These are phyloP conservation scores for Littorina saxatilis DNA, from an alignment of 1,140 invertebrate genomes.

Conservation along the genomic window DNA sequence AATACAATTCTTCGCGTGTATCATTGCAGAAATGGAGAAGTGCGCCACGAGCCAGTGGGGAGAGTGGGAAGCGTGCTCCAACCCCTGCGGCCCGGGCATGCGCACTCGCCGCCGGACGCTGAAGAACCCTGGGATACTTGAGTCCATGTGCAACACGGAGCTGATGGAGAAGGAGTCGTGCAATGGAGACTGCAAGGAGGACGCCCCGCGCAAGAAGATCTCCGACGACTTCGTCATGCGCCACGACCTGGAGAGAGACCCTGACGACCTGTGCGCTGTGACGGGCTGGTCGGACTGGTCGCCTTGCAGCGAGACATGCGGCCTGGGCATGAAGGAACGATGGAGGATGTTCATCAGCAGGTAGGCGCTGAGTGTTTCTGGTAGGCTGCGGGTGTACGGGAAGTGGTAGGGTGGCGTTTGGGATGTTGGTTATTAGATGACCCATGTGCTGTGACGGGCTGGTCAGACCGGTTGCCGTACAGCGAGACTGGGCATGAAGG, in stretches of 20 bases:
- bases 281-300: conserved; percentile 80
- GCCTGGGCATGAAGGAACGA: conserved; percentile 70
- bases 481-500: conserved; percentile 76
- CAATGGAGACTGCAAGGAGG: conserved; percentile 65
- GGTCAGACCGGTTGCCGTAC: conserved; percentile 81
- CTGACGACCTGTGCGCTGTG: conserved; percentile 74
- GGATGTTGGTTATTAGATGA: conserved; percentile 74
- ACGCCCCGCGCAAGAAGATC: conserved; percentile 69
- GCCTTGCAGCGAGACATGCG: conserved; percentile 80
- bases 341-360: conserved; percentile 65
- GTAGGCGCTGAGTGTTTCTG: conserved; percentile 52
- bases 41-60: conserved; percentile 79
- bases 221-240: conserved; percentile 67
- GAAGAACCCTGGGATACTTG: conserved; percentile 75
- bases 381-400: conserved; percentile 51
- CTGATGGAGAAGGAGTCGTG: conserved; percentile 75
- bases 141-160: conserved; percentile 75
- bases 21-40: conserved; percentile 75
- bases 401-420: no score
- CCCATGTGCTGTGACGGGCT: conserved; percentile 76
- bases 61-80: conserved; percentile 79
- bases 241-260: conserved; percentile 53
- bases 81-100: conserved; percentile 79
- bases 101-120: conserved; percentile 76
- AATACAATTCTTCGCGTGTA: neutral